Base-by-base conservation (phyloP, 2,797 vertebrate genomes). In the Hydrocynus forskahlii region DNA sequence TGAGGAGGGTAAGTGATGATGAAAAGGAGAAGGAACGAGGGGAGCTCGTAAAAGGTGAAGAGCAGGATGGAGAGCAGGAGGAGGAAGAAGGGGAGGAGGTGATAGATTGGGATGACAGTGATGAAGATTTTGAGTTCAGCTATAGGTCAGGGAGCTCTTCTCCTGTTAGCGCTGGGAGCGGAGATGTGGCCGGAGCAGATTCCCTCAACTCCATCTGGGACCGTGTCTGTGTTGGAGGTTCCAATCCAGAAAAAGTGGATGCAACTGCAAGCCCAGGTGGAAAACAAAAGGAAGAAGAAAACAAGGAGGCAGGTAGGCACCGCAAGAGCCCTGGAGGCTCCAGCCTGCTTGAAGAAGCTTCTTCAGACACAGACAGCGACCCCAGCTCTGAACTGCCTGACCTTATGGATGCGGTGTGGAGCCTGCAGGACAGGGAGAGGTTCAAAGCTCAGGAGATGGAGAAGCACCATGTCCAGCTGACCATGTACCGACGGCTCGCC, bases 401-500 rank as follows among this genome's bases (percentile, higher is more conserved):
- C 0, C 91, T 98, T 87, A 94, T 92, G 59, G 96, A 96, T 79
- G 94, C 96, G 0, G 92, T 97, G 77, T 97, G 96, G 94, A 97
- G 94, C 29, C 92, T 98, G 10, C 94, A 95, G 75, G 97, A 98
- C 84, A 95, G 95, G 63, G 96, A 98, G 86, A 95, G 92, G 82
- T 97, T 97, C 92, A 99, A 99, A 88, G 97, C 97, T 80, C 94
- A 86, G 88, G 98, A 99, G 93, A 99, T 98, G 90, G 96, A 98
- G 92, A 97, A 97, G 89, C 97, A 99, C 84, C 97, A 97, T 35
- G 90, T 95, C 78, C 97, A 98, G 90, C 89, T 99, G 89, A 97
- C 96, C 91, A 99, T 99, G 97, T 98, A 99, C 89, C 96, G 98
- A 10, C 96, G 97, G 14, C 89, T 99, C 92, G 96, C 97, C 0